Base-by-base conservation (phyloP, 2,797 vertebrate genomes). In the Danio tinwini region DNA sequence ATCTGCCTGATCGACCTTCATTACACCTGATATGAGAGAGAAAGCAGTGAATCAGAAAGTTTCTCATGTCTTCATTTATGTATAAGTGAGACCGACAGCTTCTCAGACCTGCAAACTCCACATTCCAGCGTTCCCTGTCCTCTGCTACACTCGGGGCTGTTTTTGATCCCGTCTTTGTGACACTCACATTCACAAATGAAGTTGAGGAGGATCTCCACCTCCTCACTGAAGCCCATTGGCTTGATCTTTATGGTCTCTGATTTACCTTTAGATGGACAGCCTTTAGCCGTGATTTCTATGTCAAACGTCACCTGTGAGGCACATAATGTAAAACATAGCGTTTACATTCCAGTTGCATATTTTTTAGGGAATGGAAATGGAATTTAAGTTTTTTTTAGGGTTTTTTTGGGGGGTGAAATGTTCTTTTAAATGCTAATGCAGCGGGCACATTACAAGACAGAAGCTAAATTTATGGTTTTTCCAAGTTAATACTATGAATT, bases 61-160 rank as follows among this genome's bases (percentile, higher is more conserved):
- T 16, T 12, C 4, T 21, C 64, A 70, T 40, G 13, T 19, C 4
- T 47, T n/a, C 19, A 49, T 63, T 59, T 11, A 12, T 67, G 45
- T 19, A 21, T 17, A 17, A 55, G 8, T 59, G 21, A 49, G 58
- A 67, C 3, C 45, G 13, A 37, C 5, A 44, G 16, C n/a, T 29
- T 37, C 47, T 75, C 90, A 84, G 86, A 99, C 98, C 97, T 97
- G 95, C 98, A 99, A 0, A 96, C 94, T 19, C 98, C 98, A 79
- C 98, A 99, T 86, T 99, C 96, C n/a, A 97, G 97, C 0, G 96
- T 97, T 3, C 97, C 98, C 0, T 97, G 93, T 58, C 97, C 97
- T 0, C 85, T 67, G 0, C 93, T 85, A 77, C 98, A 99, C 40
- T 83, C 70, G 0, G 87, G 49, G 69, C 96, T 98, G 5, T 93